Percentiles rank a stretch among this genome's conserved stretches.
These are phyloP conservation scores for Saccopteryx leptura DNA, from an alignment of 2,113 vertebrate genomes.

Conservation along the genomic window DNA sequence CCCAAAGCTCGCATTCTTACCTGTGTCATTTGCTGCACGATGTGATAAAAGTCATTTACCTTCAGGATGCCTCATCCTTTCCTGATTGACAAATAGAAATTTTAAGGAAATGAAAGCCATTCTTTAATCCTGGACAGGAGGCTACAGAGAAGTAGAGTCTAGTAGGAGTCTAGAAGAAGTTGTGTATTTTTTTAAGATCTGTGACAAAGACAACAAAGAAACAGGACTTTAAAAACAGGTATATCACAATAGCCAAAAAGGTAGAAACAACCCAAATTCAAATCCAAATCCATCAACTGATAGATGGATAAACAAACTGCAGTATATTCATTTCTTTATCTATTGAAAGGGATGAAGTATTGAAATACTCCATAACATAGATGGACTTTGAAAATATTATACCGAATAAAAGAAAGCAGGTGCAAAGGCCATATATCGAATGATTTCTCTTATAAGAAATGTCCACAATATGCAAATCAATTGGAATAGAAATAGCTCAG, in stretches of 20 bases:
- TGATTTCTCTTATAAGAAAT: neutral
- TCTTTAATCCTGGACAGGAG: neutral
- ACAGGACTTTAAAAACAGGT: neutral
- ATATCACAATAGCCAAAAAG: neutral
- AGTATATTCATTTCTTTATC: too few species aligned
- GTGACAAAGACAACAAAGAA: neutral
- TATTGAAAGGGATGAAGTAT: neutral
- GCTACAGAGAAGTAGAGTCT: neutral
- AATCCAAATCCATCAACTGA: too few species aligned
- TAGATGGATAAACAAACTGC: neutral
- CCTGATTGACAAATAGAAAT: neutral
- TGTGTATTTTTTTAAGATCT: neutral
- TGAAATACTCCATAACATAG: accelerated
- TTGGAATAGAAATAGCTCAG: neutral
- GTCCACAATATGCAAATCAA: neutral
- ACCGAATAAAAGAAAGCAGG: neutral
- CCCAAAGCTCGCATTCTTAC: neutral
- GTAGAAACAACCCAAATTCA: neutral
- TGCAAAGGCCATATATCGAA: accelerated
- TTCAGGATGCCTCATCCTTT: neutral
- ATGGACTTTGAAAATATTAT: neutral
- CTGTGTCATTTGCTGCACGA: neutral
- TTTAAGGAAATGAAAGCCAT: neutral
- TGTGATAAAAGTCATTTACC: neutral
- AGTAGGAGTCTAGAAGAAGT: neutral